A percentile compares a stretch with the other conserved stretches of the same genome.
Evolutionary conservation across 2,797 vertebrate genomes (phyloP).

Genomic region (Fratercula arctica): DNA sequence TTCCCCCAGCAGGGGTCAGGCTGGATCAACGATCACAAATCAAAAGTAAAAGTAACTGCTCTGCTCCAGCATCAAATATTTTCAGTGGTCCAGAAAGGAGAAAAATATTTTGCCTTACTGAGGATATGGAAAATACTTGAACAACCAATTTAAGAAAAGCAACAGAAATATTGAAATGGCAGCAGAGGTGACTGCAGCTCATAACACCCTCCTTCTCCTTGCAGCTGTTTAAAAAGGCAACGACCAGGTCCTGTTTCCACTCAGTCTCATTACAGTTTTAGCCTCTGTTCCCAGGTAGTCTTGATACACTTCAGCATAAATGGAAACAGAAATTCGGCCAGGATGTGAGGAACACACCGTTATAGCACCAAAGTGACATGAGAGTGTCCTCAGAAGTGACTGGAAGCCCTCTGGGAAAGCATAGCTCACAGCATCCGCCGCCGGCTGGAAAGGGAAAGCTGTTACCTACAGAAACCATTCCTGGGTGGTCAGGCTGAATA

Average conservation of each 20-base stretch:
- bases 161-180: background rate
- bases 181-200: background rate
- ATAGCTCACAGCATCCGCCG: background rate
- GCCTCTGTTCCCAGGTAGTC: background rate
- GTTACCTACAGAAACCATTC: background rate
- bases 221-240: background rate
- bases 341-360: background rate
- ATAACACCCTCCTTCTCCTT: background rate
- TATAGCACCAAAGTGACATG: background rate
- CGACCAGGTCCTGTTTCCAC: background rate
- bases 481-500: background rate
- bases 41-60: background rate
- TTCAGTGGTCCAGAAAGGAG: background rate
- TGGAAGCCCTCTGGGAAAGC: background rate
- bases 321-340: background rate
- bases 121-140: background rate
- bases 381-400: background rate
- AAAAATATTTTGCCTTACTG: background rate
- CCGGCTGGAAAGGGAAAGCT: background rate
- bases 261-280: background rate
- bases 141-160: background rate
- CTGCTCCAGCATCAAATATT: background rate
- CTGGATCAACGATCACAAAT: conserved; percentile 7
- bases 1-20: conserved; percentile 59
- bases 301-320: background rate